A percentile compares a stretch with the other conserved stretches of the same genome.
These are phyloP conservation scores for Ganaspis brasiliensis DNA, from an alignment of 2,888 invertebrate species.

Conservation along the genomic window DNA sequence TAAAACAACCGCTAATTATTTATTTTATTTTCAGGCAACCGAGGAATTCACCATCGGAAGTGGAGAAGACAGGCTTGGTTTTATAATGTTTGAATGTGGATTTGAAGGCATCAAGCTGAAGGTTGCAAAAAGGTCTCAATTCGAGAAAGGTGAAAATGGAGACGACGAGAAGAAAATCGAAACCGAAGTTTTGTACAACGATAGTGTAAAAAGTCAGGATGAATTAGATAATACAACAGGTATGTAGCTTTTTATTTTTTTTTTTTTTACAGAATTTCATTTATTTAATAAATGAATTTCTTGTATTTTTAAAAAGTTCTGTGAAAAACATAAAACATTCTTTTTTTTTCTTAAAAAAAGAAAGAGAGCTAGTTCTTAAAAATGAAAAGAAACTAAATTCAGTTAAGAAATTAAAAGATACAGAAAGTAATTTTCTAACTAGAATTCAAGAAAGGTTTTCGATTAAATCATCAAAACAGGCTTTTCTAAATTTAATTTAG, in stretches of 20 bases:
- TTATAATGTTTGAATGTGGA: slow-evolving; percentile 98
- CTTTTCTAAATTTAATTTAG: no score
- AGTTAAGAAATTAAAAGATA: no score
- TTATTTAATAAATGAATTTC: no score
- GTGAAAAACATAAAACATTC: no score
- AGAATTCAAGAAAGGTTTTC: no score
- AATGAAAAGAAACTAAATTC: not conserved
- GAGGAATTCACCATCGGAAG: slow-evolving; percentile 82
- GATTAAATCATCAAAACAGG: no score
- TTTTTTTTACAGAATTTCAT: not conserved
- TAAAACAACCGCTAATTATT: not conserved
- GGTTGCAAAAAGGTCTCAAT: slow-evolving; percentile 88
- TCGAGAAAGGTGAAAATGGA: slow-evolving; percentile 86
- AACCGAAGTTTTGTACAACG: slow-evolving; percentile 74
- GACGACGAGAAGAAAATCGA: slow-evolving; percentile 82
- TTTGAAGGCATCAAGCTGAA: slow-evolving; percentile 94
- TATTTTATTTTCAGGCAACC: no score
- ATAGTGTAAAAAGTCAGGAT: slow-evolving; percentile 79
- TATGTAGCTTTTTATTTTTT: slow-evolving; percentile 21
- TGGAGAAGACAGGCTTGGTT: slow-evolving; percentile 88
- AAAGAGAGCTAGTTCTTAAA: no score
- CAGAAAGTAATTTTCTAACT: not conserved
- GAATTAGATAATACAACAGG: slow-evolving; percentile 75
- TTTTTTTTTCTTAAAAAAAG: no score
- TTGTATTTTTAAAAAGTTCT: no score